Evolutionary conservation across 2,888 invertebrate genomes (phyloP).

Genomic region (Hirtodrosophila histrioides): DNA sequence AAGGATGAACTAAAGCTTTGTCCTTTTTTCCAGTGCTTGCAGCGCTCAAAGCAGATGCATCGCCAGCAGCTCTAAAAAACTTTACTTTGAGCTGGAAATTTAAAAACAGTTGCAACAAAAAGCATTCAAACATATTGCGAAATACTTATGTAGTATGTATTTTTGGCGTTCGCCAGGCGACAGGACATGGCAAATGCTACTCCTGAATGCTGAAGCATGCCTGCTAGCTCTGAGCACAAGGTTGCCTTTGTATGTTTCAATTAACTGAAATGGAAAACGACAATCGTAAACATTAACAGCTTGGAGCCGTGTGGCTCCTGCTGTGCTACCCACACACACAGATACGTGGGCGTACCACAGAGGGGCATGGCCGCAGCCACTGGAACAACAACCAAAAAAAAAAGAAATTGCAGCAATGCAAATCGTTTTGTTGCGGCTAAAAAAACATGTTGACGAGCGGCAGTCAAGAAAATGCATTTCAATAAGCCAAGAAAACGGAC

Average conservation of each 20-base stretch:
- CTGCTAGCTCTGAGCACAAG: conserved; percentile 6
- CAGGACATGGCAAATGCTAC: conserved; percentile 9
- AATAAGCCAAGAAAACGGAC: conserved; percentile 57
- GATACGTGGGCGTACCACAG: conserved; percentile 9
- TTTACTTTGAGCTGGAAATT: conserved; percentile 48
- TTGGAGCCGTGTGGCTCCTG: conserved; percentile 31
- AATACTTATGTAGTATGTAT: conserved; percentile 2
- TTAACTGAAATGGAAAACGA: conserved; percentile 74
- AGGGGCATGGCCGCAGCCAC: conserved; percentile 4
- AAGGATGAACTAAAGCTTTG: conserved; percentile 29
- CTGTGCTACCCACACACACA: conserved; percentile 20
- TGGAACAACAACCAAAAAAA: conserved; percentile 6
- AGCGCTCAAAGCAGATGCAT: conserved; percentile 32
- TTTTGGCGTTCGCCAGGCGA: conserved; percentile 24
- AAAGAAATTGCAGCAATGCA: conserved; percentile 63
- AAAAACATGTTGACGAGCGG: conserved; percentile 54
- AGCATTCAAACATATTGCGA: conserved; percentile 20
- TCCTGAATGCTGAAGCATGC: conserved; percentile 18
- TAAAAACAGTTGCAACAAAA: conserved; percentile 31
- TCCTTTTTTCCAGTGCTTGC: conserved; percentile 2
- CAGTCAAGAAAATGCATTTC: conserved; percentile 67
- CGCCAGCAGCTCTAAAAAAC: conserved; percentile 30
- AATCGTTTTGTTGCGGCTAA: conserved; percentile 62
- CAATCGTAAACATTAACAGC: conserved; percentile 73
- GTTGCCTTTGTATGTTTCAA: conserved; percentile 55